Evolutionary conservation across 1,140 invertebrate species (phyloP), one percentile per base, ranked within the genome.

Genomic region (Rhopalosiphum padi): DNA sequence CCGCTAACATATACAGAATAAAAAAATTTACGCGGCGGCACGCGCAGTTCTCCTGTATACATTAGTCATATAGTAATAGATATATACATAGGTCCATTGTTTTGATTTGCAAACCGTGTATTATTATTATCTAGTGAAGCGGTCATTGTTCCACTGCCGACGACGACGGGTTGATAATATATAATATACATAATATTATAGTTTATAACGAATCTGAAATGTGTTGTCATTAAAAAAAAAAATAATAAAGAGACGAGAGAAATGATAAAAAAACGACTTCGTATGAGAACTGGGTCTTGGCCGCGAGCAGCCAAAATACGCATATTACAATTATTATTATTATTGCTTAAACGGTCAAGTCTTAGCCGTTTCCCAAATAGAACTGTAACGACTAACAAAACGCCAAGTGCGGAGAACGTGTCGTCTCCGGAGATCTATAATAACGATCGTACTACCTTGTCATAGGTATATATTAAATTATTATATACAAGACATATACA

Each of bases 251-350:
- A 51, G 82, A 93, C 77, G 82, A 93, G 82, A 85, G 82, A 86
- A 93, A 93, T 53, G 25, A 41, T 93, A 90, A 90, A 68, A 82
- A 77, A 82, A 37, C 25, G 2, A 82, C 15, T 90, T 60, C 30
- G 83, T 92, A 92, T 93, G 91, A 93, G 91, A 93, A 93, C 82
- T 93, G 91, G 91, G 91, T 93, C 91, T 93, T 93, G 91, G 91
- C 91, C 91, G 37, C 68, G 0, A 90, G 25, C 22, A 51, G 35
- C 35, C 51, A 90, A 90, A 60, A 90, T 90, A 90, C 89, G 89
- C 37, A 68, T 30, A 60, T 43, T 88, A 88, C n/a, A 1, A 88
- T 88, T 88, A 51, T 51, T 41, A 51, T 51, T 41, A 90, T 55
- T 60, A 46, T 90, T 90, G 89, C 89, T 90, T 90, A 90, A 90